Percentiles rank a stretch among this genome's conserved stretches.
Evolutionary conservation across 2,113 vertebrate genomes (phyloP).

Genomic region (Probosciger aterrimus): DNA sequence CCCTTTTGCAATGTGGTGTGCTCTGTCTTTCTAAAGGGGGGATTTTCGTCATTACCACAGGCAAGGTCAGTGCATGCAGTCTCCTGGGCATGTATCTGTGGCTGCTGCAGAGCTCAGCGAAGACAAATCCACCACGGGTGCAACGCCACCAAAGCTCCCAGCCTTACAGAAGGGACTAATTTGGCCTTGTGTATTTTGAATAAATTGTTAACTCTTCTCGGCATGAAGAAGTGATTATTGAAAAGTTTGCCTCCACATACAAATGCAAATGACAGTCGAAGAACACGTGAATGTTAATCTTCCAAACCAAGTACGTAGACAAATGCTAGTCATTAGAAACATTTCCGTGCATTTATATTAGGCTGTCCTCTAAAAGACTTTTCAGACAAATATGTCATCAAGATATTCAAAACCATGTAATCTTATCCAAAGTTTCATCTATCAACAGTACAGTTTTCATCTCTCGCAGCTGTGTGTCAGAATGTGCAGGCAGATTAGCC

Average conservation of each 20-base stretch:
- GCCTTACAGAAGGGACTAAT: slow-evolving; percentile 60
- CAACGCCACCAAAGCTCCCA: slow-evolving; percentile 42
- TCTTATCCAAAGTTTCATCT: slow-evolving; percentile 87
- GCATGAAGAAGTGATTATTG: slow-evolving; percentile 81
- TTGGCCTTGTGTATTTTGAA: slow-evolving; percentile 70
- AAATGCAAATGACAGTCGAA: slow-evolving; percentile 84
- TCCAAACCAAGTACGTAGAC: slow-evolving; percentile 81
- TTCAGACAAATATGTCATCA: slow-evolving; percentile 89
- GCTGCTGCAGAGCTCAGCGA: neutral
- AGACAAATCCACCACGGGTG: slow-evolving; percentile 25
- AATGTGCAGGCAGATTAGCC: slow-evolving; percentile 80
- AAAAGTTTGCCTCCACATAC: slow-evolving; percentile 83
- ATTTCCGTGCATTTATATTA: slow-evolving; percentile 88
- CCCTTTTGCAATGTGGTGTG: neutral
- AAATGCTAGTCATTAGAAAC: slow-evolving; percentile 87
- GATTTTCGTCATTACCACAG: neutral
- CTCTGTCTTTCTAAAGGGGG: neutral
- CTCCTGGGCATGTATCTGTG: neutral
- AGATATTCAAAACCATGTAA: slow-evolving; percentile 89
- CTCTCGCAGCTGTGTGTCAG: slow-evolving; percentile 84
- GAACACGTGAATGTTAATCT: slow-evolving; percentile 82
- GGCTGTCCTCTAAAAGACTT: slow-evolving; percentile 88
- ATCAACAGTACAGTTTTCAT: slow-evolving; percentile 82
- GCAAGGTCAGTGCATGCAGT: neutral
- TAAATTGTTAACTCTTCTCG: slow-evolving; percentile 83